Conservation (phyloP, 2,797 vertebrate species). For the Choloepus didactylus region DNA sequence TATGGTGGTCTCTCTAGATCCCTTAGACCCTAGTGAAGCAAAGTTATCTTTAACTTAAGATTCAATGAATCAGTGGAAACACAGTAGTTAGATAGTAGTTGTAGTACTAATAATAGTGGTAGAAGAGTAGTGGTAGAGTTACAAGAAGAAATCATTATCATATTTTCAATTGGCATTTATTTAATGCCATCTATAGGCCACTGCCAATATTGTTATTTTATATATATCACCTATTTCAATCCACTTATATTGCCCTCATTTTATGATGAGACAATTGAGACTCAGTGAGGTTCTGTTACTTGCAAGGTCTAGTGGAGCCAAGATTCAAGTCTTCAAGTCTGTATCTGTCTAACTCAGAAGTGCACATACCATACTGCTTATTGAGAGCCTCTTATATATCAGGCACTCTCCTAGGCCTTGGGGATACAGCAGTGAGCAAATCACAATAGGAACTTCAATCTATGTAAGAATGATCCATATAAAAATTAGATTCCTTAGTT, state of each 20-base stretch:
- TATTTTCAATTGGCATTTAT: not conserved
- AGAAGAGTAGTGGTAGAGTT: not conserved
- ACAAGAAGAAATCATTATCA: not conserved
- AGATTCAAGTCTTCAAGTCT: conserved; percentile 43
- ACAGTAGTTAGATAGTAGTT: not conserved
- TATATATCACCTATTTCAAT: conserved; percentile 30
- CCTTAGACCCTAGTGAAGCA: not conserved
- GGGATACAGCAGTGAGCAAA: conserved; percentile 9
- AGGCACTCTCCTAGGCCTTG: not conserved
- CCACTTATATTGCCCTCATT: conserved; percentile 1
- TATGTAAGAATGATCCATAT: not conserved
- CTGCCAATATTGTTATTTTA: not conserved
- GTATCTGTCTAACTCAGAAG: not conserved
- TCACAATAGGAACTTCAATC: not conserved
- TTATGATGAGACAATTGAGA: conserved; percentile 50
- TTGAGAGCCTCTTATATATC: not conserved
- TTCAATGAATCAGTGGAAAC: not conserved
- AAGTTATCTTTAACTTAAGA: conserved; percentile 30
- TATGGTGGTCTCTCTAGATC: not conserved
- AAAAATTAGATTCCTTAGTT: conserved; percentile 7
- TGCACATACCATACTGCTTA: not conserved
- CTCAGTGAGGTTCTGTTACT: conserved; percentile 10
- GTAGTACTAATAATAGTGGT: no score
- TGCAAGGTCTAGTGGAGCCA: not conserved
- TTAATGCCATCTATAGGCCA: not conserved